phyloP scores from a whole-genome alignment of 2,888 invertebrate genomes.

The Idaea aversata region DNA sequence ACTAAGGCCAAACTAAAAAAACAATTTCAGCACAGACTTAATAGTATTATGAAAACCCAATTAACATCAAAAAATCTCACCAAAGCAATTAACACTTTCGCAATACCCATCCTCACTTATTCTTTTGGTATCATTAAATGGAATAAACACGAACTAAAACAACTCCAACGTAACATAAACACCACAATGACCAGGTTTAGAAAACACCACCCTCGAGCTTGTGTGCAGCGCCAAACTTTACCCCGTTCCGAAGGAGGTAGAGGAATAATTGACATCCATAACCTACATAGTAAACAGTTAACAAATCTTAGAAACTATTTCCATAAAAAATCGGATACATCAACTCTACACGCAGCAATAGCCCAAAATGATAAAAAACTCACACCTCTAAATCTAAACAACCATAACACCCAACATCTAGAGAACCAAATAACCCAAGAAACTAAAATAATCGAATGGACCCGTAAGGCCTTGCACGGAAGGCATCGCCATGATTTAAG shows the following conservation, averaged over 20 bases:
- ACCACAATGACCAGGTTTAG: background rate
- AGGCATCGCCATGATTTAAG: background rate
- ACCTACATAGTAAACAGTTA: background rate
- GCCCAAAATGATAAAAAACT: background rate
- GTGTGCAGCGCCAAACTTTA: background rate
- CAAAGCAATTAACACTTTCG: slow-evolving; percentile 13
- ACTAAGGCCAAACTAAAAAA: background rate
- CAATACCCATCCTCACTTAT: slow-evolving; percentile 8
- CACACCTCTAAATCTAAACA: background rate
- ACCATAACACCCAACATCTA: background rate
- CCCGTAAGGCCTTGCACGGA: too few species aligned
- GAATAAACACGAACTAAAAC: background rate
- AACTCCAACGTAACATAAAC: background rate
- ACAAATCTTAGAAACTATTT: background rate
- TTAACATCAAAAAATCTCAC: background rate
- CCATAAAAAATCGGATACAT: background rate
- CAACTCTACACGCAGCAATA: background rate
- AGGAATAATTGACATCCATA: background rate
- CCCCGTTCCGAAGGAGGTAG: background rate
- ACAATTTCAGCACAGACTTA: background rate
- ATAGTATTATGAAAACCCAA: background rate
- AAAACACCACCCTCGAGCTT: background rate
- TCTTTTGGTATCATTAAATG: background rate
- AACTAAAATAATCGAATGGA: background rate
- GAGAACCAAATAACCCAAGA: background rate